Evolutionary conservation across 2,113 vertebrate genomes (phyloP).

Genomic region (Myodes glareolus): DNA sequence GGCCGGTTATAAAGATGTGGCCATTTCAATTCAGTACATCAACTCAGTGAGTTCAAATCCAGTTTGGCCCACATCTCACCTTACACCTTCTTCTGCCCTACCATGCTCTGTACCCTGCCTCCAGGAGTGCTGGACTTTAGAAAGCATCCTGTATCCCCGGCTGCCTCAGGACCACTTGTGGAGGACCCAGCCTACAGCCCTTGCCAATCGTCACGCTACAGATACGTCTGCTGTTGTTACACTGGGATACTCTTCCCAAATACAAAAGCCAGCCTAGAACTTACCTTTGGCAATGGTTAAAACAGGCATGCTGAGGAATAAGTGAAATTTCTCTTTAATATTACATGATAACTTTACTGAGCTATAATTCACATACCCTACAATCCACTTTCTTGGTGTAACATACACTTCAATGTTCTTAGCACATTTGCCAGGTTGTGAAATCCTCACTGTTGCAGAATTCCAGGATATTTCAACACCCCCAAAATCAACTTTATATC

Average conservation of each 20-base stretch:
- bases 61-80: not conserved
- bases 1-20: not conserved
- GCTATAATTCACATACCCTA: not conserved
- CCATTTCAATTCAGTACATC: no score
- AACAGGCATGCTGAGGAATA: not conserved
- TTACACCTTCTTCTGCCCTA: not conserved
- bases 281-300: not conserved
- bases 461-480: conserved; percentile 4
- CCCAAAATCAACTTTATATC: not conserved
- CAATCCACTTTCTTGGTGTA: not conserved
- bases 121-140: not conserved
- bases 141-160: not conserved
- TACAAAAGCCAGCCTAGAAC: not conserved
- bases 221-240: not conserved
- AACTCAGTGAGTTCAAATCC: not conserved
- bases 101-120: not conserved
- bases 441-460: not conserved
- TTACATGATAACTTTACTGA: not conserved
- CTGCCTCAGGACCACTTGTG: not conserved
- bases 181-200: not conserved
- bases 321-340: conserved; percentile 4
- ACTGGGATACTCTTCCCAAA: not conserved
- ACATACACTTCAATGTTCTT: not conserved
- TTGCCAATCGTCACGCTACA: not conserved
- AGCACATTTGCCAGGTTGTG: not conserved